phyloP scores from a whole-genome alignment of 2,888 invertebrate genomes.

The Psylliodes chrysocephalus region DNA sequence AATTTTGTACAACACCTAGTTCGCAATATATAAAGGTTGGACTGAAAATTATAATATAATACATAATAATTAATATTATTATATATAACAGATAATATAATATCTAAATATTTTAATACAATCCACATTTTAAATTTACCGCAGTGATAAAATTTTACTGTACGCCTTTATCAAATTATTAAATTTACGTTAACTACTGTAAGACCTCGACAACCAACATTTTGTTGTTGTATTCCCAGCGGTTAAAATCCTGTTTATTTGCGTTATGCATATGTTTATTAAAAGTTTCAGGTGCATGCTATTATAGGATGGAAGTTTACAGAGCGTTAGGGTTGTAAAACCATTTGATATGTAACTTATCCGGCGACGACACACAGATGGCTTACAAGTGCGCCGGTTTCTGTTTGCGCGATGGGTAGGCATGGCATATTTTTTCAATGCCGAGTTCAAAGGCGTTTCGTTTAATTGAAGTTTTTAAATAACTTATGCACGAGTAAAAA shows the following conservation, averaged over 20 bases:
- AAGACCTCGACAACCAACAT: not conserved
- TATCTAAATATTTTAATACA: too few relatives aligned
- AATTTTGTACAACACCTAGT: too few relatives aligned
- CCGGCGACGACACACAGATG: conserved; percentile 13
- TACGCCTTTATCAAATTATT: too few relatives aligned
- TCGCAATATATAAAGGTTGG: too few relatives aligned
- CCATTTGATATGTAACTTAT: conserved; percentile 13
- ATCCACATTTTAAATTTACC: too few relatives aligned
- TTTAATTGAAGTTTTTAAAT: not conserved
- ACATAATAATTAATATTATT: too few relatives aligned
- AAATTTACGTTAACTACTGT: not conserved
- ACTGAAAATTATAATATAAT: too few relatives aligned
- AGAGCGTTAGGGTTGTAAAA: conserved; percentile 5
- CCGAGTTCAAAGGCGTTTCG: conserved; percentile 4
- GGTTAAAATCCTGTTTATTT: conserved; percentile 12
- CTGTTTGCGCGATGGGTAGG: not conserved
- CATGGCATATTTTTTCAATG: conserved; percentile 2
- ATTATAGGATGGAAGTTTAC: conserved; percentile 19
- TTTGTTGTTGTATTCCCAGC: conserved; percentile 1
- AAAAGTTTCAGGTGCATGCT: conserved; percentile 25
- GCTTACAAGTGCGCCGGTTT: conserved; percentile 8
- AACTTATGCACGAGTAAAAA: not conserved
- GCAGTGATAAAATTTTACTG: too few relatives aligned
- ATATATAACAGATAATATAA: too few relatives aligned
- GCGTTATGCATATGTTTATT: conserved; percentile 23